Percentiles rank a stretch among this genome's conserved stretches.
These are phyloP conservation scores for Tethea ocularis DNA, from an alignment of 2,888 invertebrate genomes.

Conservation along the genomic window DNA sequence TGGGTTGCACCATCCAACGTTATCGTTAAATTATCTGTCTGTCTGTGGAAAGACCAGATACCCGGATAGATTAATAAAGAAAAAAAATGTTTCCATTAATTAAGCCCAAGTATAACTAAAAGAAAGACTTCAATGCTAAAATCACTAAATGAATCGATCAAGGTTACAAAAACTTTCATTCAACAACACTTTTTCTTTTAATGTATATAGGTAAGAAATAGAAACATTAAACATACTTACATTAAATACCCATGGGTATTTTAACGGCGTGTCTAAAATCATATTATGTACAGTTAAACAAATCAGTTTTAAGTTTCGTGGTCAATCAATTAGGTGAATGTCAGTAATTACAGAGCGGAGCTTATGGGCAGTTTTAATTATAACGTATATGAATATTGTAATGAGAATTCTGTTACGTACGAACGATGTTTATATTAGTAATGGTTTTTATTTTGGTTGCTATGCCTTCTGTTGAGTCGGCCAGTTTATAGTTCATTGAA, in stretches of 20 bases:
- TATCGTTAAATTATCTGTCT: no score
- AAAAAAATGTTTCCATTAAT: no score
- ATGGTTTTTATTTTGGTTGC: slow-evolving; percentile 13
- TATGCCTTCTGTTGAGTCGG: neutral
- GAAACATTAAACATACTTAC: neutral
- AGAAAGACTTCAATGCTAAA: no score
- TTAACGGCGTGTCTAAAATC: slow-evolving; percentile 3
- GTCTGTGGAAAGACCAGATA: no score
- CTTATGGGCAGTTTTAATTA: slow-evolving; percentile 63
- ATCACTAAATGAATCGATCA: neutral
- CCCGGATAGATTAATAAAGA: no score
- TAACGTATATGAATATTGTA: slow-evolving; percentile 59
- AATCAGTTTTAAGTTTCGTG: slow-evolving; percentile 57
- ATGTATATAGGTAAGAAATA: neutral
- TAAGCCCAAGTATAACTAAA: no score
- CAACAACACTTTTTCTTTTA: neutral
- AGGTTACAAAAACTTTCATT: neutral
- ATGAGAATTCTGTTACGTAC: slow-evolving; percentile 39
- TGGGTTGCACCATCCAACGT: no score
- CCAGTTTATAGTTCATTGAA: neutral
- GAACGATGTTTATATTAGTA: slow-evolving; percentile 49
- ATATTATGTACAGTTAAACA: slow-evolving; percentile 35
- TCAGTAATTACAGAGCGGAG: slow-evolving; percentile 57
- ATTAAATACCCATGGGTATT: neutral
- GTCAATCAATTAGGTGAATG: slow-evolving; percentile 67